Evolutionary conservation across 2,888 invertebrate species (phyloP).

Genomic region (Spodoptera exigua): DNA sequence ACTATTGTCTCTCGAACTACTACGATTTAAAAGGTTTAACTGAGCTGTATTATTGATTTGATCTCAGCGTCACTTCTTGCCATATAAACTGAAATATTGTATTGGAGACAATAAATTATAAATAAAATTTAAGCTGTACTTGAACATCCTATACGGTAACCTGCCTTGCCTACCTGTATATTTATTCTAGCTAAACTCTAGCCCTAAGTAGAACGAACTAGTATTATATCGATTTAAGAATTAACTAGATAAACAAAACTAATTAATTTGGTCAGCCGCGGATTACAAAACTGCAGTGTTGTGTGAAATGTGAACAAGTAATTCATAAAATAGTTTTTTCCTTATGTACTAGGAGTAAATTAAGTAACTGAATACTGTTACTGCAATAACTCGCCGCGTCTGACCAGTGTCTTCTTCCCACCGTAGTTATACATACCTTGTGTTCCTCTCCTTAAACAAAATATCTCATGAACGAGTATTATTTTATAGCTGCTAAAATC

Average conservation of each 20-base stretch:
- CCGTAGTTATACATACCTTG: constrained; percentile 39
- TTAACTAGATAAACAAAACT: constrained; percentile 1
- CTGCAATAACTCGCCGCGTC: constrained; percentile 11
- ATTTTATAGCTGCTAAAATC: constrained; percentile 27
- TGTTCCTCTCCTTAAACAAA: constrained; percentile 34
- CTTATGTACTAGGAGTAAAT: no score
- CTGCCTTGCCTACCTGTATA: constrained; percentile 43
- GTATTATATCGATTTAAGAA: constrained; percentile 44
- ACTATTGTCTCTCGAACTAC: no score
- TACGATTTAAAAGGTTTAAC: no score
- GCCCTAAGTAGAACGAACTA: constrained; percentile 34
- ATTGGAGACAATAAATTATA: constrained; percentile 44
- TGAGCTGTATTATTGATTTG: constrained; percentile 11
- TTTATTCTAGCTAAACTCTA: constrained; percentile 35
- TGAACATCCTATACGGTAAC: constrained; percentile 15
- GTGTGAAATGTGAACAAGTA: no score
- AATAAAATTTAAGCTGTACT: constrained; percentile 21
- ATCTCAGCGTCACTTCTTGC: constrained; percentile 17
- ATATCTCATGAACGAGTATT: constrained; percentile 46
- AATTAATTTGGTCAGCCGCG: constrained; percentile 29
- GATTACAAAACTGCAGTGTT: neutral
- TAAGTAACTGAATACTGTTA: no score
- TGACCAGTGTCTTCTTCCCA: constrained; percentile 49
- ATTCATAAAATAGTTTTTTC: no score
- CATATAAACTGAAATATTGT: constrained; percentile 11